These are phyloP conservation scores for Diogma glabrata DNA, from an alignment of 2,888 invertebrate genomes.

Conservation along the genomic window DNA sequence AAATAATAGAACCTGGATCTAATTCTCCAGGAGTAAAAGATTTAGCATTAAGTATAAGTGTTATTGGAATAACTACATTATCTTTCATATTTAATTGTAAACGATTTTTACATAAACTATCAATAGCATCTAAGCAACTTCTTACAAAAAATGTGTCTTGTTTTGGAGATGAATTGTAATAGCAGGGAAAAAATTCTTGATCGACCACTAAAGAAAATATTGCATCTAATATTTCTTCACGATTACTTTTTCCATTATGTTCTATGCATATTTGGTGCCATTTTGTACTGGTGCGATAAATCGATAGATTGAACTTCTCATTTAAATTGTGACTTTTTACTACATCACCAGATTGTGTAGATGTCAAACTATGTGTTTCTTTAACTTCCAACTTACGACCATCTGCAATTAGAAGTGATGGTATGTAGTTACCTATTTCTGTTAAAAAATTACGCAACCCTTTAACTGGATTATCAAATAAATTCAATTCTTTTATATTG, in stretches of 20 bases:
- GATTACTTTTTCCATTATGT: conserved; percentile 10
- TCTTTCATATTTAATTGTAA: neutral
- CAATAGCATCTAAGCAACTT: conserved; percentile 11
- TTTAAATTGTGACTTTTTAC: too few species aligned
- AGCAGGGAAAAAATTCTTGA: conserved; percentile 12
- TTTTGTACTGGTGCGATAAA: neutral
- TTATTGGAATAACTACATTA: neutral
- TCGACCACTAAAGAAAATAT: conserved; percentile 3
- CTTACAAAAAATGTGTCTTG: conserved; percentile 12
- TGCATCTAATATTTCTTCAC: conserved; percentile 4
- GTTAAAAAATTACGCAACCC: too few species aligned
- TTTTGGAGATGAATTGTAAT: conserved; percentile 4
- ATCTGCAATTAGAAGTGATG: too few species aligned
- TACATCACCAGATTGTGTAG: too few species aligned
- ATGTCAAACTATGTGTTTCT: too few species aligned
- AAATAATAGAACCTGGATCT: conserved; percentile 6
- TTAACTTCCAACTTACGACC: too few species aligned
- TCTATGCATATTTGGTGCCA: conserved; percentile 14
- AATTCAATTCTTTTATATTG: too few species aligned
- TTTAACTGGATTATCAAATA: too few species aligned
- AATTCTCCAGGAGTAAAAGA: conserved; percentile 6
- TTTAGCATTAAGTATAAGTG: conserved; percentile 8
- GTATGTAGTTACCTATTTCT: too few species aligned
- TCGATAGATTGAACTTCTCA: neutral
- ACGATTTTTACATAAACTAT: neutral